Percentiles rank a stretch among this genome's conserved stretches.
Evolutionary conservation across 2,888 invertebrate genomes (phyloP).

Genomic region (Iphiclides podalirius): DNA sequence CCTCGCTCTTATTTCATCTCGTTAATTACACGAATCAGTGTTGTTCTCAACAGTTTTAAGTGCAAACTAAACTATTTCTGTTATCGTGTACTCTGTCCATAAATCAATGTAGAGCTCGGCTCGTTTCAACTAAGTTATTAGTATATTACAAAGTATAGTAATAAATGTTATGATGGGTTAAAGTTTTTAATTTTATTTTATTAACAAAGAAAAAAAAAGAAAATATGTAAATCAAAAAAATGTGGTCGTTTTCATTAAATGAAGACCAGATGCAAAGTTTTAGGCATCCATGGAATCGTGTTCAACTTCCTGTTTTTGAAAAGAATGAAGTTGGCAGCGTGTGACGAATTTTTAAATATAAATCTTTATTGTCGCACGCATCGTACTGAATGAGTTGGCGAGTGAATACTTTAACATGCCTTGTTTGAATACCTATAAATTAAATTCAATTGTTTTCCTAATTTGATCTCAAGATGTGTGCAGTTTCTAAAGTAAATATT

Average conservation of each 20-base stretch:
- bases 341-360: conserved; percentile 16
- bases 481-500: conserved; percentile 24
- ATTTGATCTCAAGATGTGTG: conserved; percentile 24
- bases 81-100: conserved; percentile 3
- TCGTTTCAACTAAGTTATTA: neutral
- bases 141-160: no score
- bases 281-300: neutral
- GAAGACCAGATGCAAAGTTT: no score
- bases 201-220: no score
- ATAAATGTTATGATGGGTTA: no score
- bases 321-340: conserved; percentile 4
- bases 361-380: conserved; percentile 4
- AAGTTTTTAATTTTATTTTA: no score
- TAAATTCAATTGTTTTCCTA: conserved; percentile 29
- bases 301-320: conserved; percentile 10
- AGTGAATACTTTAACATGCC: conserved; percentile 11
- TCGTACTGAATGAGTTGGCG: neutral
- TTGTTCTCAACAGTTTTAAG: conserved; percentile 10
- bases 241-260: no score
- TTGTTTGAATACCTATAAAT: conserved; percentile 11
- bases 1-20: conserved; percentile 60
- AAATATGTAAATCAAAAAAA: no score
- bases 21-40: conserved; percentile 40
- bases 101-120: conserved; percentile 7
- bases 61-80: neutral